Evolutionary conservation across 2,113 vertebrate genomes (phyloP), one percentile per base, ranked within the genome.

Genomic region (Tachycineta bicolor): DNA sequence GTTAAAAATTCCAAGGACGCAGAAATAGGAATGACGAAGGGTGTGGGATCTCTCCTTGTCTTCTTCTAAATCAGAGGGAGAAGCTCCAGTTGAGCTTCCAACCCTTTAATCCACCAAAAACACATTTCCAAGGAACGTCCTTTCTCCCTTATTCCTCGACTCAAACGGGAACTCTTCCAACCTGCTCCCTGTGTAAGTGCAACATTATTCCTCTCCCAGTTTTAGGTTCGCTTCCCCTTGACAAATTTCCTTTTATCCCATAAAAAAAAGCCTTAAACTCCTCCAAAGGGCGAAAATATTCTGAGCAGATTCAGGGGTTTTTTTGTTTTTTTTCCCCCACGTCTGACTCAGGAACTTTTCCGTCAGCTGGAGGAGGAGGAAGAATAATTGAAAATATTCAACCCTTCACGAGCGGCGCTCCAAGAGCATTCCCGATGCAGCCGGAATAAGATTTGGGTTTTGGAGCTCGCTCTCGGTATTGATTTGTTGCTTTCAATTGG

Each of bases 401-500:
- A 33, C 85, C 44, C 76, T 89, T 70, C 46, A 41, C n/a, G 24
- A 96, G 69, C 88, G 17, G 0, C 8, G 4, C 71, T 68, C 50
- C 82, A 15, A 81, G 89, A 67, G 55, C 47, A 50, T 79, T 53
- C 59, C 47, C 83, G 22, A 82, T 39, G 81, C 58, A 13, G 70
- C 63, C 11, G 21, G 71, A 88, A 94, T 59, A 44, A 14, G 50
- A 82, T 88, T 86, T 59, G 69, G 60, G 22, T 33, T 94, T 91
- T 62, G 25, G 62, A 94, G 78, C 67, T 53, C 64, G 49, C 64
- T 53, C 75, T 31, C 0, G 3, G 23, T 89, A 90, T 96, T 69
- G 96, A 97, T 96, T 84, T 81, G 76, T 75, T 74, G 62, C 69
- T 90, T 87, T 87, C 68, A 31, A 18, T 89, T 50, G 64, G 71